These are phyloP conservation scores for Peribatodes rhomboidaria DNA, from an alignment of 2,888 invertebrate genomes.

Conservation along the genomic window DNA sequence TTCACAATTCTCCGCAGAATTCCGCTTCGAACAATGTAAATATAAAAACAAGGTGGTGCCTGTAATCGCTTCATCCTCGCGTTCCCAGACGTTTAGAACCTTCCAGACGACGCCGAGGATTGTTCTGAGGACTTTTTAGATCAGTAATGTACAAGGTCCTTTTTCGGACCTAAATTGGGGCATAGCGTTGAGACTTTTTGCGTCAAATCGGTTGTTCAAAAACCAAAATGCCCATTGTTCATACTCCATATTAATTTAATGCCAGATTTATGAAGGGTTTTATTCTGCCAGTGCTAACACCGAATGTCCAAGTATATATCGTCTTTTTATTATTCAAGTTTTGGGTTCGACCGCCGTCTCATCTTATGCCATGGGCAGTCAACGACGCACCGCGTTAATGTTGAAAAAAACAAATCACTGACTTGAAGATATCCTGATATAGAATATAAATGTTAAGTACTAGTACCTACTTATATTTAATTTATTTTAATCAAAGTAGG, in stretches of 20 bases:
- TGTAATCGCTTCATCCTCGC: slow-evolving; percentile 44
- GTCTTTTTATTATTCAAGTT: too few relatives aligned
- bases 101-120: slow-evolving; percentile 5
- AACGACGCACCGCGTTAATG: neutral
- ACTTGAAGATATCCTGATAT: neutral
- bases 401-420: neutral
- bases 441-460: neutral
- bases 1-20: too few relatives aligned
- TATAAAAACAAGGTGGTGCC: slow-evolving; percentile 26
- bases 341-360: too few relatives aligned
- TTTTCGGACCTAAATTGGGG: slow-evolving; percentile 12
- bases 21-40: neutral
- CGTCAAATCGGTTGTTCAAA: too few relatives aligned
- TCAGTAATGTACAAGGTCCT: neutral
- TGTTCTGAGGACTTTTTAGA: slow-evolving; percentile 1
- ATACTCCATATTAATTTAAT: neutral
- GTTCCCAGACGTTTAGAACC: slow-evolving; percentile 34
- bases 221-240: neutral
- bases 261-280: neutral
- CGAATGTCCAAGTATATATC: too few relatives aligned
- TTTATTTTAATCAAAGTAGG: neutral
- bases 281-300: too few relatives aligned
- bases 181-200: slow-evolving; percentile 4
- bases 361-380: too few relatives aligned
- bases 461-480: neutral